A percentile compares a stretch with the other conserved stretches of the same genome.
These are phyloP conservation scores for Proisotoma minuta DNA, from an alignment of 2,888 invertebrate species.

Conservation along the genomic window DNA sequence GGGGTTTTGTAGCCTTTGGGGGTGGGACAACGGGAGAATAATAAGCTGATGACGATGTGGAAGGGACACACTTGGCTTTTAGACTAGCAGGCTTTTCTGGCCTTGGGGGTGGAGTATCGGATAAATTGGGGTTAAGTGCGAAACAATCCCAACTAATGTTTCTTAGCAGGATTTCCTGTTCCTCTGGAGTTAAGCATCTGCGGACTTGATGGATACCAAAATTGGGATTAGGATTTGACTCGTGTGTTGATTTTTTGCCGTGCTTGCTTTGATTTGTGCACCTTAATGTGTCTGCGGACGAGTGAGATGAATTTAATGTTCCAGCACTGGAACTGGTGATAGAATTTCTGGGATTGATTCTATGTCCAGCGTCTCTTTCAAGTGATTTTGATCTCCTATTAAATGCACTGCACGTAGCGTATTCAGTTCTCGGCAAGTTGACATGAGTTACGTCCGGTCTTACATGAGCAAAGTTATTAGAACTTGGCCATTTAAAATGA, in stretches of 20 bases:
- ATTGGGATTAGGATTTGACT: background rate
- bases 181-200: conserved; percentile 35
- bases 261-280: background rate
- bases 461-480: background rate
- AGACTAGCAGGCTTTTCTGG: conserved; percentile 34
- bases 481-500: conserved; percentile 1
- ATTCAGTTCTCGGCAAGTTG: conserved; percentile 6
- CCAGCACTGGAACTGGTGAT: conserved; percentile 1
- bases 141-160: conserved; percentile 31
- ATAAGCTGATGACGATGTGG: background rate
- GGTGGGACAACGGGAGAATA: background rate
- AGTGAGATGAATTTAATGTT: background rate
- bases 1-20: conserved; percentile 10
- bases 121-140: background rate
- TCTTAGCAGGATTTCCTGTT: conserved; percentile 43
- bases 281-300: background rate
- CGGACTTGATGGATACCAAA: conserved; percentile 27
- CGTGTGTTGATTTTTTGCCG: no score
- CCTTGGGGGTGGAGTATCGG: conserved; percentile 22
- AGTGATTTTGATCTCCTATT: conserved; percentile 32
- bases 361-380: conserved; percentile 19
- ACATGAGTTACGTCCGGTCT: background rate
- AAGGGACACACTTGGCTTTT: conserved; percentile 1
- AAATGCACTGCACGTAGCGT: background rate
- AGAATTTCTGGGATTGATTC: background rate